Conservation (phyloP, 2,797 vertebrate genomes). For the Euphonia xanthogaster region DNA sequence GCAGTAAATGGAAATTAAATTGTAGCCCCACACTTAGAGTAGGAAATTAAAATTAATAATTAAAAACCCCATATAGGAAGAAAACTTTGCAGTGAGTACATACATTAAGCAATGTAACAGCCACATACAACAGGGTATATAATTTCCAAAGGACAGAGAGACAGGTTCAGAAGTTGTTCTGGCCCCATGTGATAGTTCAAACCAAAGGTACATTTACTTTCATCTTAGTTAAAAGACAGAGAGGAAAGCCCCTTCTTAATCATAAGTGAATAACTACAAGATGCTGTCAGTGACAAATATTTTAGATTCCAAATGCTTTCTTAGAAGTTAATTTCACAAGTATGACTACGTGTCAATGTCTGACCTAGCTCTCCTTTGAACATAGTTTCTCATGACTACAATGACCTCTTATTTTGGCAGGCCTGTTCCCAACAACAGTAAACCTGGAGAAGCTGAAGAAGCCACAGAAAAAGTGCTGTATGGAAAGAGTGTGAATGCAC, state of each 20-base stretch:
- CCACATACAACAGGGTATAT: background rate
- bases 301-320: constrained; percentile 15
- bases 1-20: background rate
- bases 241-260: constrained; percentile 48
- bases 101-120: background rate
- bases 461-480: background rate
- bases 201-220: constrained; percentile 32
- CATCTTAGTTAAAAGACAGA: constrained; percentile 50
- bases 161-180: background rate
- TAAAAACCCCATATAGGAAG: background rate
- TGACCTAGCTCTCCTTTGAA: constrained; percentile 5
- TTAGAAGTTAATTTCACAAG: background rate
- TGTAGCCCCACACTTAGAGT: background rate
- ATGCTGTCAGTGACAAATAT: constrained; percentile 8
- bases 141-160: background rate
- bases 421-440: background rate
- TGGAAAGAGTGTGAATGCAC: background rate
- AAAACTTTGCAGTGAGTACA: background rate
- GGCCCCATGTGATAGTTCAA: background rate
- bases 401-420: background rate
- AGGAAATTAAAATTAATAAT: background rate
- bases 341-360: background rate
- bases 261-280: constrained; percentile 17
- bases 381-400: background rate
- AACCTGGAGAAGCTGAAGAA: background rate